Percentiles rank a stretch among this genome's conserved stretches.
Evolutionary conservation across 2,888 invertebrate genomes (phyloP).

Genomic region (Cheilosia impressa): DNA sequence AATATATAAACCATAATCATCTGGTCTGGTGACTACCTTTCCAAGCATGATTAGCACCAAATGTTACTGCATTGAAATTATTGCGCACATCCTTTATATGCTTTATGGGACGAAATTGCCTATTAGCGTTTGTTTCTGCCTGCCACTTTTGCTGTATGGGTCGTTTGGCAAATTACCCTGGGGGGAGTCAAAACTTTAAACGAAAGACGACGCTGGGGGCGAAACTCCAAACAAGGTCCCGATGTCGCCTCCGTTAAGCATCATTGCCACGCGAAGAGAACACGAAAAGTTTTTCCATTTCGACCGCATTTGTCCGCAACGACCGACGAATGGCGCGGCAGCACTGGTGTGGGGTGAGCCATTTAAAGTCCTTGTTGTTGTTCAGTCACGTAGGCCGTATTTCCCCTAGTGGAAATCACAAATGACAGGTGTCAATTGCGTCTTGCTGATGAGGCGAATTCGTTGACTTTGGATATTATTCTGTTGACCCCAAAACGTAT

Average conservation of each 20-base stretch:
- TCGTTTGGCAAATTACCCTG: slow-evolving; percentile 65
- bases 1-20: slow-evolving; percentile 59
- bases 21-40: slow-evolving; percentile 34
- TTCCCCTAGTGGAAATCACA: slow-evolving; percentile 11
- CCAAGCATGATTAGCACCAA: slow-evolving; percentile 67
- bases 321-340: slow-evolving; percentile 7
- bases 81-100: slow-evolving; percentile 62
- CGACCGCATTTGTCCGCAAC: slow-evolving; percentile 26
- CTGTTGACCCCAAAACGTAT: not conserved
- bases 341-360: slow-evolving; percentile 18
- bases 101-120: slow-evolving; percentile 65
- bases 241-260: slow-evolving; percentile 61
- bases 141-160: not conserved
- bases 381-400: slow-evolving; percentile 49
- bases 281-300: slow-evolving; percentile 66
- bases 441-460: slow-evolving; percentile 35
- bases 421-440: slow-evolving; percentile 67
- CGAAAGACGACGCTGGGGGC: not conserved
- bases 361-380: slow-evolving; percentile 11
- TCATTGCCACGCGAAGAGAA: slow-evolving; percentile 52
- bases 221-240: slow-evolving; percentile 38
- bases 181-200: slow-evolving; percentile 30
- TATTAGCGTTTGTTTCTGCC: slow-evolving; percentile 58
- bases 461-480: not conserved
- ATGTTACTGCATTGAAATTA: slow-evolving; percentile 72